These are phyloP conservation scores for Daubentonia madagascariensis DNA, from an alignment of 2,113 vertebrate species.

Conservation along the genomic window DNA sequence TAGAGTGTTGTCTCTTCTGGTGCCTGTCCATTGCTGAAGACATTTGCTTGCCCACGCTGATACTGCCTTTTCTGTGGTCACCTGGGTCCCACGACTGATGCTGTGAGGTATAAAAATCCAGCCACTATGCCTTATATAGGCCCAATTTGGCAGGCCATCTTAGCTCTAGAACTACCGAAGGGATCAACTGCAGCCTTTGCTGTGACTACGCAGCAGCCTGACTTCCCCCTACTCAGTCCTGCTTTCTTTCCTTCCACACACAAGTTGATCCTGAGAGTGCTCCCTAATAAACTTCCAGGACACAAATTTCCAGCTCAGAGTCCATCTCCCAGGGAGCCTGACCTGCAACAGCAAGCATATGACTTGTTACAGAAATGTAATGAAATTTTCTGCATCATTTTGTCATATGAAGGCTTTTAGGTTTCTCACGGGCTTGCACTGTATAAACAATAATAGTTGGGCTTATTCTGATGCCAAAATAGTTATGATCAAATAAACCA, in stretches of 20 bases:
- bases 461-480: neutral
- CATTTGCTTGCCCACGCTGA: neutral
- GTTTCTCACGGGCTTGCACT: neutral
- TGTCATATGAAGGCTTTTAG: neutral
- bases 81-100: neutral
- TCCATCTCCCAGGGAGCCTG: neutral
- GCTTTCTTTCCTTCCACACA: neutral
- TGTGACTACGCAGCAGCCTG: neutral
- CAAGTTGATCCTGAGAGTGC: neutral
- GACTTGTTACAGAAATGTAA: neutral
- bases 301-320: neutral
- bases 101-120: neutral
- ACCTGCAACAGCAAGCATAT: neutral
- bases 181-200: fast-evolving
- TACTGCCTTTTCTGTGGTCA: neutral
- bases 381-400: neutral
- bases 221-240: neutral
- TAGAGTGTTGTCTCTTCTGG: neutral
- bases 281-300: neutral
- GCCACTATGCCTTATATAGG: fast-evolving
- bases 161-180: neutral
- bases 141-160: neutral
- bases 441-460: neutral
- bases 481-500: neutral
- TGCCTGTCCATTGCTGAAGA: neutral